A percentile compares a stretch with the other conserved stretches of the same genome.
Evolutionary conservation across 2,888 invertebrate genomes (phyloP).

Genomic region (Calameuta pallipes): DNA sequence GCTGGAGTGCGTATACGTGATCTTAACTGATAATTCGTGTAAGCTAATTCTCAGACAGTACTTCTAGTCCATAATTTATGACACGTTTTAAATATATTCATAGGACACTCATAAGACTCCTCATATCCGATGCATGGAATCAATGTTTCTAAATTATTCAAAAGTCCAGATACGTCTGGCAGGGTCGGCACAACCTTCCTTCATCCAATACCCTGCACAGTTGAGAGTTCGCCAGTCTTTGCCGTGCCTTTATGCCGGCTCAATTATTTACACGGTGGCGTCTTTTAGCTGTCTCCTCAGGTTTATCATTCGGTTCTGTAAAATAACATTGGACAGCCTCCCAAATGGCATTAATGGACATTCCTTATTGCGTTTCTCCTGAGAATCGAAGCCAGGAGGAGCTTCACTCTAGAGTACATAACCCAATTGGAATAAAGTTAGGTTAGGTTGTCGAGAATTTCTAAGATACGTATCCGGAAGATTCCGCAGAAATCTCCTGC

Average conservation of each 20-base stretch:
- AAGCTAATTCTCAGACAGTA: conserved; percentile 11
- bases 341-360: neutral
- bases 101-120: conserved; percentile 1
- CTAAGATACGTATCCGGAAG: neutral
- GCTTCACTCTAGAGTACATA: neutral
- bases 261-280: neutral
- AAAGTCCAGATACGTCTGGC: conserved; percentile 1
- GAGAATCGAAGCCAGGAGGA: neutral
- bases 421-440: neutral
- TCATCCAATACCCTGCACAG: neutral
- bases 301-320: neutral
- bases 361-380: neutral
- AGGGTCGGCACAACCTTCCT: neutral
- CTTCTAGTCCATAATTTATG: neutral
- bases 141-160: conserved; percentile 57
- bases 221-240: neutral
- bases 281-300: neutral
- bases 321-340: neutral
- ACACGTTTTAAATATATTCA: neutral
- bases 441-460: neutral
- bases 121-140: conserved; percentile 44
- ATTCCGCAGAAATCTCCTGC: neutral
- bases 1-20: neutral
- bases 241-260: neutral
- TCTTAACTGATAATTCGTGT: conserved; percentile 15